A percentile compares a stretch with the other conserved stretches of the same genome.
phyloP scores from a whole-genome alignment of 2,888 invertebrate species.

The Stegophylla sp. region DNA sequence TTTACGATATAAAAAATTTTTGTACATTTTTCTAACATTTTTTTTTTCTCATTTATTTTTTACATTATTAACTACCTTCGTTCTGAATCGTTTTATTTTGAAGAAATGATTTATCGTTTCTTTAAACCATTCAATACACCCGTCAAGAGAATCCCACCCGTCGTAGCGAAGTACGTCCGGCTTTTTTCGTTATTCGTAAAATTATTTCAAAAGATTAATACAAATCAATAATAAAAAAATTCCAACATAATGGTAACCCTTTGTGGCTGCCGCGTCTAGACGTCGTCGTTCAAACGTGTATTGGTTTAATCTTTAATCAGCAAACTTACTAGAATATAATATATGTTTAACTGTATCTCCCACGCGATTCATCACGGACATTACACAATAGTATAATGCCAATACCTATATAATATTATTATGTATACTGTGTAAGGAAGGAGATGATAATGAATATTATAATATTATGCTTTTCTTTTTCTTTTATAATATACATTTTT shows the following conservation, averaged over 20 bases:
- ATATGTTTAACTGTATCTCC: not conserved
- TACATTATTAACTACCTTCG: too few species aligned
- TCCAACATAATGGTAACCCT: constrained; percentile 10
- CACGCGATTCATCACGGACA: not conserved
- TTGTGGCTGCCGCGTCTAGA: constrained; percentile 18
- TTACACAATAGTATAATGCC: not conserved
- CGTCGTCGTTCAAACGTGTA: not conserved
- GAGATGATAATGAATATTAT: not conserved
- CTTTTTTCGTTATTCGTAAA: not conserved
- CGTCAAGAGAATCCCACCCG: too few species aligned
- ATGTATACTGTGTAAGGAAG: not conserved
- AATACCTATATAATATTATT: not conserved
- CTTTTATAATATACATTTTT: not conserved
- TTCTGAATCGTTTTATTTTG: too few species aligned
- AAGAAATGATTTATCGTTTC: too few species aligned
- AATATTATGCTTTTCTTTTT: not conserved
- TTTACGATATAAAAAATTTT: too few species aligned
- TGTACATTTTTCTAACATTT: too few species aligned
- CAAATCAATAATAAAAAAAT: not conserved
- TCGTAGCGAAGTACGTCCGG: too few species aligned
- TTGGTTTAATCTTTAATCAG: constrained; percentile 27
- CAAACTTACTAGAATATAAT: constrained; percentile 1
- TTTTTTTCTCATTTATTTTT: too few species aligned
- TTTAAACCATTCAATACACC: too few species aligned
- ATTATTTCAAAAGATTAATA: not conserved